Conservation (phyloP, 2,797 vertebrate species). For the Scolopax rusticola region DNA sequence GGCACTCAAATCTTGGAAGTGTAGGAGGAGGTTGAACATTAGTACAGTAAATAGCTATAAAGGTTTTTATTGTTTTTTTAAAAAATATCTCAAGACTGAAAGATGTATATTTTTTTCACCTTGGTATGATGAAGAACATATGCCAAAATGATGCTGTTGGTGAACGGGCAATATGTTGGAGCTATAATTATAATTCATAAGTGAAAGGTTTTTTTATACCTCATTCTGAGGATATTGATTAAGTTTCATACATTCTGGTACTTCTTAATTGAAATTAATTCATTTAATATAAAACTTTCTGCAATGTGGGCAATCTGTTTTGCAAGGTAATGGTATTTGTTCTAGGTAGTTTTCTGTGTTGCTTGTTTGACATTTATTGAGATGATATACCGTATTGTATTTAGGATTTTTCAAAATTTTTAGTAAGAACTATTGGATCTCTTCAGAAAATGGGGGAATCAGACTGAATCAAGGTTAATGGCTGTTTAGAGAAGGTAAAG, state of each 20-base stretch:
- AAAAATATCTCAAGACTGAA: neutral
- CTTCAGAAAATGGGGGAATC: slow-evolving; percentile 37
- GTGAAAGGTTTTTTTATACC: slow-evolving; percentile 16
- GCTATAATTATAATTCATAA: slow-evolving; percentile 14
- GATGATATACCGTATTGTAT: neutral
- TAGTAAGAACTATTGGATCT: slow-evolving; percentile 34
- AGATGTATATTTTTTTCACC: slow-evolving; percentile 1
- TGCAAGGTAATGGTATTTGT: neutral
- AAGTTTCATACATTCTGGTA: neutral
- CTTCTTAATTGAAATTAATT: slow-evolving; percentile 51
- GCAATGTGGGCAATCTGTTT: neutral
- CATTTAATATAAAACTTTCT: slow-evolving; percentile 1
- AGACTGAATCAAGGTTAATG: slow-evolving; percentile 51
- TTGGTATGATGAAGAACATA: slow-evolving; percentile 24
- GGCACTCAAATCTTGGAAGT: neutral
- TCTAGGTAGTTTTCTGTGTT: neutral
- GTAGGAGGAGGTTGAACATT: neutral
- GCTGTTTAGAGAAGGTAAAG: slow-evolving; percentile 50
- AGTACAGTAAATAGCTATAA: neutral
- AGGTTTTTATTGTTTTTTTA: neutral
- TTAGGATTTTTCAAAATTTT: slow-evolving; percentile 16
- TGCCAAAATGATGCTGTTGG: slow-evolving; percentile 23
- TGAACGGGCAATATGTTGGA: slow-evolving; percentile 6
- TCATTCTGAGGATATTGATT: neutral
- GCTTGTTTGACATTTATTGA: slow-evolving; percentile 27